A percentile compares a stretch with the other conserved stretches of the same genome.
Evolutionary conservation across 2,113 vertebrate species (phyloP).

Genomic region (Lathamus discolor): DNA sequence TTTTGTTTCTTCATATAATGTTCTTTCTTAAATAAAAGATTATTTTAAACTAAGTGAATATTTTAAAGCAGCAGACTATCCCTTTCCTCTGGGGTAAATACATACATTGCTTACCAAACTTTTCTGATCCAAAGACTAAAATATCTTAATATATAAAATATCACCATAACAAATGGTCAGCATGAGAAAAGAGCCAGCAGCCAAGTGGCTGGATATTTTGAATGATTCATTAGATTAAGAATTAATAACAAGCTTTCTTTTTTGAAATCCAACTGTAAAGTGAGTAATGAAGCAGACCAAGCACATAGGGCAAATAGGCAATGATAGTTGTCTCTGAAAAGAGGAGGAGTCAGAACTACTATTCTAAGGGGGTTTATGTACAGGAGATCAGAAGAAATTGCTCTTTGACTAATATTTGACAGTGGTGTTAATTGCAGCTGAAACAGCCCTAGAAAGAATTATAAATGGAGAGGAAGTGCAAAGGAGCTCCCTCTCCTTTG

Average conservation of each 20-base stretch:
- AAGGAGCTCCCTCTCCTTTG: background rate
- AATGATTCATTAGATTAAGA: slow-evolving; percentile 5
- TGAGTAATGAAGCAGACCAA: background rate
- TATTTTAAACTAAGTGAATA: background rate
- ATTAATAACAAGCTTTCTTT: background rate
- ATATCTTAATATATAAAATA: background rate
- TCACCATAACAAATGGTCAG: background rate
- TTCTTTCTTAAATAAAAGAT: background rate
- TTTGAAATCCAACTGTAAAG: background rate
- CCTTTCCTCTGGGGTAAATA: background rate
- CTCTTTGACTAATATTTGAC: background rate
- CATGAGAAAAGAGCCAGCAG: background rate
- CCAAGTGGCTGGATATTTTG: background rate
- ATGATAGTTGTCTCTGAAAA: background rate
- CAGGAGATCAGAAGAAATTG: background rate
- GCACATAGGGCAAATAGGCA: background rate
- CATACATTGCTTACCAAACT: background rate
- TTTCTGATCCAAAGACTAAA: background rate
- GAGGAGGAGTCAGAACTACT: background rate
- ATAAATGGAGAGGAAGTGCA: background rate
- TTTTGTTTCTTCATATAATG: background rate
- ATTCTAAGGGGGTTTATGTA: background rate
- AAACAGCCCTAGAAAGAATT: background rate
- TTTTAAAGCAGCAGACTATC: background rate
- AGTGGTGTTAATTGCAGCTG: background rate